Conservation (phyloP, 2,113 vertebrate species). For the Columbina picui region DNA sequence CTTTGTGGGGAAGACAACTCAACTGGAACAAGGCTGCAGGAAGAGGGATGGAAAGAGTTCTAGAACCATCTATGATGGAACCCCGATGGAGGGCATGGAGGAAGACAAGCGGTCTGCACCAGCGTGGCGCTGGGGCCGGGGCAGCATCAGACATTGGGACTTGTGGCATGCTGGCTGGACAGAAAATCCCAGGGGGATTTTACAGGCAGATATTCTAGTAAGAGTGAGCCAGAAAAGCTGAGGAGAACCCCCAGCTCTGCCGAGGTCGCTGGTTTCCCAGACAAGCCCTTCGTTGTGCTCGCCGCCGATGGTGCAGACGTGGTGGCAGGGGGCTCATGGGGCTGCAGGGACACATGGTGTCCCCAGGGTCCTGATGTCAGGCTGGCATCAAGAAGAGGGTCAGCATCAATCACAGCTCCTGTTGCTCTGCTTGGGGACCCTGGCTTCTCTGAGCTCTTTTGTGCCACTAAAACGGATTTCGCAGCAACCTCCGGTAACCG, state of each 20-base stretch:
- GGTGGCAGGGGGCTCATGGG: neutral
- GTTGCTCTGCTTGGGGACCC: accelerated
- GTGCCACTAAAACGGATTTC: accelerated
- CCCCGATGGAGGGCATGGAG: neutral
- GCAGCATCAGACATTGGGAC: neutral
- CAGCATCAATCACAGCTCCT: neutral
- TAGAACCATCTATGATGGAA: accelerated
- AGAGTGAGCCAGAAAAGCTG: neutral
- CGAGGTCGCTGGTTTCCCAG: neutral
- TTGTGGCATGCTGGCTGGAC: neutral
- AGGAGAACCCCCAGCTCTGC: neutral
- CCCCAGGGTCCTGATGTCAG: accelerated
- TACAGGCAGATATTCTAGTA: neutral
- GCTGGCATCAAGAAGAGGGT: neutral
- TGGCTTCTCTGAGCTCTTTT: accelerated
- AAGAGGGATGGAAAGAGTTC: neutral
- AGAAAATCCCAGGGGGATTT: neutral
- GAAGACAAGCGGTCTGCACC: accelerated
- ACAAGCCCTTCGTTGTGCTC: accelerated
- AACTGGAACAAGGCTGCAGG: neutral
- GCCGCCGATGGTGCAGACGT: accelerated
- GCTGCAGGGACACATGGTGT: accelerated
- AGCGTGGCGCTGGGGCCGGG: accelerated
- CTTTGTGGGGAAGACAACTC: accelerated
- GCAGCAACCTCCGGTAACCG: accelerated